phyloP scores from a whole-genome alignment of 1,140 invertebrate genomes.

The Acyrthosiphon pisum region DNA sequence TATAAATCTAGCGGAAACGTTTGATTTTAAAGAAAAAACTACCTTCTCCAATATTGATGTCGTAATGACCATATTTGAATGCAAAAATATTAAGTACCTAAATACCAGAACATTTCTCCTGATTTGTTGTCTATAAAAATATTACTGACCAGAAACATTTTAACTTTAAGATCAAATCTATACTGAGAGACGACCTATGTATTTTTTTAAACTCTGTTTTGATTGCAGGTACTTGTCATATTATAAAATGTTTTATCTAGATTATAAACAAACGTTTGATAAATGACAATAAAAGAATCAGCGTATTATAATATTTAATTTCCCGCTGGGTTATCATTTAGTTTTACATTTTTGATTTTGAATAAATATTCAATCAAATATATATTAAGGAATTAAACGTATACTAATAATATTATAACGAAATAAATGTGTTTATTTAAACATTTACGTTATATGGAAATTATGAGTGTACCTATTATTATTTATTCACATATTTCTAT shows the following conservation, averaged over 20 bases:
- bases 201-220: not conserved
- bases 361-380: not conserved
- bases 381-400: not conserved
- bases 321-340: not conserved
- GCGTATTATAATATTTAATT: not conserved
- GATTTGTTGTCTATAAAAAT: not conserved
- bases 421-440: not conserved
- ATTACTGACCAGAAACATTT: not conserved
- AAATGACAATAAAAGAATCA: not conserved
- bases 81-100: conserved; percentile 33
- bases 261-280: not conserved
- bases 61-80: conserved; percentile 24
- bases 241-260: not conserved
- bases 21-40: conserved; percentile 18
- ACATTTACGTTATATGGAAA: not conserved
- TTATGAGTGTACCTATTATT: not conserved
- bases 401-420: not conserved
- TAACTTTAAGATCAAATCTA: not conserved
- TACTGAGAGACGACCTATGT: not conserved
- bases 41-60: conserved; percentile 25
- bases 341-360: not conserved
- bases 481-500: not conserved
- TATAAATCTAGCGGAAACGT: conserved; percentile 21
- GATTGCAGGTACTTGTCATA: not conserved
- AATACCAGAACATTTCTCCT: conserved; percentile 44